Percentiles rank a stretch among this genome's conserved stretches.
Conservation (phyloP, 2,888 invertebrate genomes). For the Agriopis marginaria region DNA sequence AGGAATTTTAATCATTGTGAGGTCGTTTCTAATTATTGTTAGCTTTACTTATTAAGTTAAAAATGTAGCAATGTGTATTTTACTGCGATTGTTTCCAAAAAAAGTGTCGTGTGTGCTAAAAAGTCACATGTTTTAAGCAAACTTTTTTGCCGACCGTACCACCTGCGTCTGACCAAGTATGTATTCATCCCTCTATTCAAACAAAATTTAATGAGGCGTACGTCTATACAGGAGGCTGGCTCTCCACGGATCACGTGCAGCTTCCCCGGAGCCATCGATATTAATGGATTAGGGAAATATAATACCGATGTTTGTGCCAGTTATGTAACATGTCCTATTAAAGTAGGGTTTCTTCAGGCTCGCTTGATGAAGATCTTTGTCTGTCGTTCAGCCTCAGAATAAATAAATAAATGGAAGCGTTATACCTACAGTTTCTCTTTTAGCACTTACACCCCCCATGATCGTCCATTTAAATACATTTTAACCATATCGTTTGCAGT, state of each 20-base stretch:
- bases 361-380: slow-evolving; percentile 7
- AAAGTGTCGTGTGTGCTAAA: not conserved
- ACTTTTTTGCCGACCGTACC: slow-evolving; percentile 55
- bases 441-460: not conserved
- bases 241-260: slow-evolving; percentile 45
- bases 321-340: slow-evolving; percentile 12
- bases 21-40: too few relatives aligned
- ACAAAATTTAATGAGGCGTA: slow-evolving; percentile 84
- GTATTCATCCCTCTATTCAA: slow-evolving; percentile 81
- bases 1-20: too few relatives aligned
- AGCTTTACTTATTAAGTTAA: too few relatives aligned
- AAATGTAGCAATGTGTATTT: too few relatives aligned
- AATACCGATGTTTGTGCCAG: slow-evolving; percentile 12
- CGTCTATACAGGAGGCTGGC: slow-evolving; percentile 54
- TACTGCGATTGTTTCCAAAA: too few relatives aligned
- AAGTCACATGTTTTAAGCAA: not conserved
- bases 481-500: too few relatives aligned
- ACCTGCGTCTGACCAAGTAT: slow-evolving; percentile 65
- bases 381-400: too few relatives aligned
- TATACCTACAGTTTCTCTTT: not conserved
- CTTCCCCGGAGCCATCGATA: slow-evolving; percentile 28
- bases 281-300: slow-evolving; percentile 34
- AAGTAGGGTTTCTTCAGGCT: not conserved
- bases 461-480: too few relatives aligned
- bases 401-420: not conserved